Percentiles rank a stretch among this genome's conserved stretches.
These are phyloP conservation scores for Tholera decimalis DNA, from an alignment of 2,888 invertebrate species.

Conservation along the genomic window DNA sequence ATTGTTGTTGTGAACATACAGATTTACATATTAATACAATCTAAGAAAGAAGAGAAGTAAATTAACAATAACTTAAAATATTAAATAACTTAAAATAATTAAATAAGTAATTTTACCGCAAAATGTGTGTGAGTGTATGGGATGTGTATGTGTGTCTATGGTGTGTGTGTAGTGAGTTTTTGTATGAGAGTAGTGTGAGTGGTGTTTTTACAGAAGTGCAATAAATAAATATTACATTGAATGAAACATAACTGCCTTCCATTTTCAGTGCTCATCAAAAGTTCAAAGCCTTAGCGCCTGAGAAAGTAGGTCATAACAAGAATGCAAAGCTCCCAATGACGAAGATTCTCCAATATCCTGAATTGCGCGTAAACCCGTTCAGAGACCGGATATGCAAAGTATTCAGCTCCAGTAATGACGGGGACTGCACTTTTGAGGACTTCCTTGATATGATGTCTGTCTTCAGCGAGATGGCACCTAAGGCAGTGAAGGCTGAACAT, in stretches of 20 bases:
- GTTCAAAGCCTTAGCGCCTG: constrained; percentile 97
- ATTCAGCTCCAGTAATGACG: constrained; percentile 97
- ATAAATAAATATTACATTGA: too few species aligned
- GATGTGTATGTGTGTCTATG: too few species aligned
- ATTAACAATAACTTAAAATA: too few species aligned
- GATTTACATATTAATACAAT: too few species aligned
- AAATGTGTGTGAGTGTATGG: too few species aligned
- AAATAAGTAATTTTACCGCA: too few species aligned
- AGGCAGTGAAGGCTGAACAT: constrained; percentile 98
- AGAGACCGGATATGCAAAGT: constrained; percentile 97
- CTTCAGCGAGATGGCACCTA: constrained; percentile 97
- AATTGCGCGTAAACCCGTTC: constrained; percentile 97
- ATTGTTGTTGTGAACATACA: too few species aligned
- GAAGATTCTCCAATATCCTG: constrained; percentile 96
- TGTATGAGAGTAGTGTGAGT: too few species aligned
- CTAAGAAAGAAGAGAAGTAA: too few species aligned
- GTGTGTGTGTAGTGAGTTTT: too few species aligned
- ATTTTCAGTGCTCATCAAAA: constrained; percentile 96
- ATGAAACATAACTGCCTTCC: neutral
- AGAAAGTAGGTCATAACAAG: constrained; percentile 97
- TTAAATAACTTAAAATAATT: too few species aligned
- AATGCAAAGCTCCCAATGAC: constrained; percentile 96
- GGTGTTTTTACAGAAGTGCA: too few species aligned
- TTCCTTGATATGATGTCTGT: constrained; percentile 99
- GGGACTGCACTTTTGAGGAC: constrained; percentile 98